phyloP scores from a whole-genome alignment of 2,888 invertebrate species.

The Cenopis cana region DNA sequence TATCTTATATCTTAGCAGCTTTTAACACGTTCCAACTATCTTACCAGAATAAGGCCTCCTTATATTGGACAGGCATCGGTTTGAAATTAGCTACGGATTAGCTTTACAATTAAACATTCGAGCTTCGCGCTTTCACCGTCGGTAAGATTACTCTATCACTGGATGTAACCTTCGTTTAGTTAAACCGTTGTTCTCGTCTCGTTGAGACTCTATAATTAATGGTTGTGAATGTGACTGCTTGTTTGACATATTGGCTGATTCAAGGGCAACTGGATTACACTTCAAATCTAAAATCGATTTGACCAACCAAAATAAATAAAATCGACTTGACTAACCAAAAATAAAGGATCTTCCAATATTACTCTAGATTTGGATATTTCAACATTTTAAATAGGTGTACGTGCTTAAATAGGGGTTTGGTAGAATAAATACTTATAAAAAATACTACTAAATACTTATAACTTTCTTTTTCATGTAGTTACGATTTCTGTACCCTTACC shows the following conservation, averaged over 20 bases:
- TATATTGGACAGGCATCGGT: constrained; percentile 29
- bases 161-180: constrained; percentile 31
- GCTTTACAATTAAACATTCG: constrained; percentile 36
- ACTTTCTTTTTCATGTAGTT: too few species aligned
- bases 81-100: constrained; percentile 38
- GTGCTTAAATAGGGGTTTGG: too few species aligned
- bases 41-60: constrained; percentile 22
- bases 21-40: neutral
- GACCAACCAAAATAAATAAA: too few species aligned
- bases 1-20: neutral
- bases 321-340: too few species aligned
- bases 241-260: neutral
- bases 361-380: too few species aligned
- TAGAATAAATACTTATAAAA: too few species aligned
- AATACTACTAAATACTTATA: too few species aligned
- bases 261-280: neutral
- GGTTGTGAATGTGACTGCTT: neutral
- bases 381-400: too few species aligned
- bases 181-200: constrained; percentile 31
- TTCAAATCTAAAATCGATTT: too few species aligned
- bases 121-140: constrained; percentile 36
- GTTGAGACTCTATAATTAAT: constrained; percentile 10
- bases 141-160: constrained; percentile 36
- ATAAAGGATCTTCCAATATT: too few species aligned
- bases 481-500: too few species aligned